Conservation (phyloP, 2,113 vertebrate genomes). For the Peromyscus maniculatus region DNA sequence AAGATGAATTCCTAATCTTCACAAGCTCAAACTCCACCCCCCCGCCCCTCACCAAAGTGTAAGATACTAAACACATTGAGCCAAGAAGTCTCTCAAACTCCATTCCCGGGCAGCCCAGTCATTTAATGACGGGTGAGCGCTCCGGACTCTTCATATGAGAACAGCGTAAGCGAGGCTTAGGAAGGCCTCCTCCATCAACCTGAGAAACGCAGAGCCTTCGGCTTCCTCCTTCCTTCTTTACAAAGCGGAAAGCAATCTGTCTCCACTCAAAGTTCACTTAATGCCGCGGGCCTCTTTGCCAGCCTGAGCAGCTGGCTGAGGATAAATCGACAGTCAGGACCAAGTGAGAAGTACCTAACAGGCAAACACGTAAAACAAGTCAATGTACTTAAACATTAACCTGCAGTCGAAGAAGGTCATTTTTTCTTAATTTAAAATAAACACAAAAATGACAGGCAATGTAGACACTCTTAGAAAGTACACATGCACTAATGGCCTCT, state of each 20-base stretch:
- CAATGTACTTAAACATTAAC: constrained; percentile 79
- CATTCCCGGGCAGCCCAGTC: too few relatives aligned
- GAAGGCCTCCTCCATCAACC: not conserved
- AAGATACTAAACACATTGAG: not conserved
- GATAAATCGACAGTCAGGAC: constrained; percentile 36
- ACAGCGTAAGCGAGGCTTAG: not conserved
- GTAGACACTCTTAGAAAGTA: constrained; percentile 24
- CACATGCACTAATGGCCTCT: constrained; percentile 31
- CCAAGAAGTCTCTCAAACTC: not conserved
- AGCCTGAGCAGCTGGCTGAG: not conserved
- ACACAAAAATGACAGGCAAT: constrained; percentile 50
- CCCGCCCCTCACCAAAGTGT: not conserved
- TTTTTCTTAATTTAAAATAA: constrained; percentile 65
- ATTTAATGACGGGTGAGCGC: not conserved
- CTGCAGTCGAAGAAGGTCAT: constrained; percentile 18
- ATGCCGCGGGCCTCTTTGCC: not conserved
- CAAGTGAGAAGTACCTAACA: constrained; percentile 55
- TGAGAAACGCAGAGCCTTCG: not conserved
- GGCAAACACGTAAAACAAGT: constrained; percentile 60
- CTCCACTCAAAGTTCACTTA: constrained; percentile 14
- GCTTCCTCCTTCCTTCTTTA: not conserved
- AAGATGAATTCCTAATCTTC: not conserved
- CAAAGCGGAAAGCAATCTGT: constrained; percentile 14
- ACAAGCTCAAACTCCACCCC: not conserved
- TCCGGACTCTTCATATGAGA: constrained; percentile 1